Base-by-base conservation (phyloP, 2,797 vertebrate species). In the Acestrorhynchus altus region DNA sequence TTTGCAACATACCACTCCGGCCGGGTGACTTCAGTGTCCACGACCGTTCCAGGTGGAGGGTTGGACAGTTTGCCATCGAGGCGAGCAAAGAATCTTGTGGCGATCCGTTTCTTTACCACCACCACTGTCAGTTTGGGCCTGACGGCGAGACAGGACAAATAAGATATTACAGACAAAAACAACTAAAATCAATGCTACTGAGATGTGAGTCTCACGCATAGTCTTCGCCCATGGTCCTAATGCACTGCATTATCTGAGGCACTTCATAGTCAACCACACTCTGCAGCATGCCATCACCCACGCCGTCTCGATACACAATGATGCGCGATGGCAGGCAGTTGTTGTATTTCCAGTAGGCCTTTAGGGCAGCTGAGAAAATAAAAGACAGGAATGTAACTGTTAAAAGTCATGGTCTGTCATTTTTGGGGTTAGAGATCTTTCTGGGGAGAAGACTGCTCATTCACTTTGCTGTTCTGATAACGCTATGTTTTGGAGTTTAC, bases 31-130 rank as follows among this genome's bases (percentile, higher is more conserved):
- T 95, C 95, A 0, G 92, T 87, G 24, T 99, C 98, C 0, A 99
- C 89, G 4, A 99, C 81, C 0, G 98, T 99, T 2, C 98, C 98
- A 0, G 98, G 96, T 1, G 96, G 96, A 2, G 97, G 97, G 86
- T 99, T 99, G 26, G 75, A 76, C 39, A 95, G 84, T 52, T 86
- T 91, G 20, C 93, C 93, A 2, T 88, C 86, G 0, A 86, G 8
- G 5, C 87, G 83, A 0, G 94, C 90, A 4, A 99, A 99, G 84
- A 99, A 96, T 61, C 98, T 93, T 84, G 92, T 88, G 63, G 83
- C 91, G 76, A 97, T 89, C 1, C 96, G 93, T 65, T 99, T 99
- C 91, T 98, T 99, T 83, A 99, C 98, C 81, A 99, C 96, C 39
- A 99, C 94, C 77, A 99, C 95, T 0, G 92, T 94, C 0, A 99